Conservation (phyloP, 92 coral and sea anemone species). For the Palythoa heliodiscus region DNA sequence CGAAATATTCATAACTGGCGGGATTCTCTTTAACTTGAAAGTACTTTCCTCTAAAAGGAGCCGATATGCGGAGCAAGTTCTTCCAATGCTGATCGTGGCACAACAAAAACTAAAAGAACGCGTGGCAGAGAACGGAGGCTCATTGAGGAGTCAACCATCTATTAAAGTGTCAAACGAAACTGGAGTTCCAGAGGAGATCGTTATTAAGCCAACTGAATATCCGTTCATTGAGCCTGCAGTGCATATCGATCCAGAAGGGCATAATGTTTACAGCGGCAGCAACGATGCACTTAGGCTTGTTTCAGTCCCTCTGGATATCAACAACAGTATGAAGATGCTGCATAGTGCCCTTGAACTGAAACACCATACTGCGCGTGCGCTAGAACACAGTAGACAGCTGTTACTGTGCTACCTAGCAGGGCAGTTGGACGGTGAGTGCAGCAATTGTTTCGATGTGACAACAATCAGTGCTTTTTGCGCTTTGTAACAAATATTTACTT, state of each 20-base stretch:
- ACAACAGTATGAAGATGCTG: slow-evolving; percentile 71
- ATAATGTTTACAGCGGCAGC: slow-evolving; percentile 92
- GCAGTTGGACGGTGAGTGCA: slow-evolving; percentile 70
- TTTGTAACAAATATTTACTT: background rate
- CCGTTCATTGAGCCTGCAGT: slow-evolving; percentile 91
- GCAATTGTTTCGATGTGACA: background rate
- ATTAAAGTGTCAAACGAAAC: slow-evolving; percentile 73
- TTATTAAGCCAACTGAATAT: slow-evolving; percentile 71
- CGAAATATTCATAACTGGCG: no score
- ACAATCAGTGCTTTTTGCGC: background rate
- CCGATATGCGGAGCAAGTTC: slow-evolving; percentile 90
- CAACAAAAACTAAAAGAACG: slow-evolving; percentile 80
- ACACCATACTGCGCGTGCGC: slow-evolving; percentile 88
- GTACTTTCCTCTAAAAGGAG: slow-evolving; percentile 49
- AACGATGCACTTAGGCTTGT: slow-evolving; percentile 81
- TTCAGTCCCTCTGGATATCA: slow-evolving; percentile 87
- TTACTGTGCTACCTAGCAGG: slow-evolving; percentile 95
- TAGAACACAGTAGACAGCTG: slow-evolving; percentile 94
- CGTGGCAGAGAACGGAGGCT: slow-evolving; percentile 77
- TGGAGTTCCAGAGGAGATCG: slow-evolving; percentile 80
- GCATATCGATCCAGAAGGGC: slow-evolving; percentile 96
- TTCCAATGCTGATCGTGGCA: slow-evolving; percentile 87
- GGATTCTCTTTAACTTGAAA: background rate
- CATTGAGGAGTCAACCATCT: slow-evolving; percentile 78
- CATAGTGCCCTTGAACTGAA: slow-evolving; percentile 83